Evolutionary conservation across 2,888 invertebrate genomes (phyloP).

Genomic region (Ypsolopha scabrella): DNA sequence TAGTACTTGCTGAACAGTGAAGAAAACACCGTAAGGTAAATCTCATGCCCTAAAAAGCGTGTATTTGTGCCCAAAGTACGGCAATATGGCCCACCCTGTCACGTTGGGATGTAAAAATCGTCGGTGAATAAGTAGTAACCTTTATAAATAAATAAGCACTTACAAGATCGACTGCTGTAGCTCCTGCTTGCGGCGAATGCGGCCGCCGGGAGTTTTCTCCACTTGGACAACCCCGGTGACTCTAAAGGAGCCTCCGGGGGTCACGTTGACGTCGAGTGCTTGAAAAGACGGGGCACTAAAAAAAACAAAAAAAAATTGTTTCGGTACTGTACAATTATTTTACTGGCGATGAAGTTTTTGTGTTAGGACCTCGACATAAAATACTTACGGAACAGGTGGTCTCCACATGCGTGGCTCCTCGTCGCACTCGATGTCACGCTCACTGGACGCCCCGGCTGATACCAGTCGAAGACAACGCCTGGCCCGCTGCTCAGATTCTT

Average conservation of each 20-base stretch:
- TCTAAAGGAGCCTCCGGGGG: not conserved
- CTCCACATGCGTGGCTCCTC: not conserved
- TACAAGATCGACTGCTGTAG: not conserved
- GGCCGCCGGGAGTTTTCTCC: not conserved
- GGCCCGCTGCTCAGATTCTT: too few relatives aligned
- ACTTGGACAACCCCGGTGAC: not conserved
- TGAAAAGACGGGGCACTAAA: not conserved
- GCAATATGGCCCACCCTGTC: not conserved
- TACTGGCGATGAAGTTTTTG: not conserved
- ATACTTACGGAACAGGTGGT: not conserved
- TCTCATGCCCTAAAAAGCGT: too few relatives aligned
- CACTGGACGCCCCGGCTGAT: too few relatives aligned
- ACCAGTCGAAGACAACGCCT: too few relatives aligned
- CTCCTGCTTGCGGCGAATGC: not conserved
- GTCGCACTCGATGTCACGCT: not conserved
- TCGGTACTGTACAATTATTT: not conserved
- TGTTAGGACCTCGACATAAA: too few relatives aligned
- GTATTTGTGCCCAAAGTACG: too few relatives aligned
- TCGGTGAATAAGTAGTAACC: not conserved
- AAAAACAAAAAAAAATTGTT: not conserved
- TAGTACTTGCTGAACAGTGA: too few relatives aligned
- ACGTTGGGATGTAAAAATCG: not conserved
- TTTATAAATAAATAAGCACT: not conserved
- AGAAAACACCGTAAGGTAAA: too few relatives aligned
- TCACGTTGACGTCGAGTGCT: not conserved